A percentile compares a stretch with the other conserved stretches of the same genome.
Evolutionary conservation across 2,888 invertebrate species (phyloP).

Genomic region (Molorchus minor): DNA sequence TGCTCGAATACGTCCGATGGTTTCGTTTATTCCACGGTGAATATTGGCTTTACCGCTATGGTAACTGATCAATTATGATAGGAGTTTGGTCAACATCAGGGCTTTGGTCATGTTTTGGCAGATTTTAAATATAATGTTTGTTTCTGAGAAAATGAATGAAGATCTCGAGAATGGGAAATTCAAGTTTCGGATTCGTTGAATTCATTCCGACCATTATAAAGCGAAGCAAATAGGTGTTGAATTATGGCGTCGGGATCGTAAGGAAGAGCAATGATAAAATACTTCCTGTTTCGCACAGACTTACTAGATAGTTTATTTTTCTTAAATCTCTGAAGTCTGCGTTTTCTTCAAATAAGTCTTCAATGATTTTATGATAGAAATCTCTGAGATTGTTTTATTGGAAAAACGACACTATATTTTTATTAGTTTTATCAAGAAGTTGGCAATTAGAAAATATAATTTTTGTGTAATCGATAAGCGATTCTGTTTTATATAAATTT

Average conservation of each 20-base stretch:
- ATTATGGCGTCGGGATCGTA: neutral
- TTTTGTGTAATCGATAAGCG: neutral
- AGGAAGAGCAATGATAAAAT: neutral
- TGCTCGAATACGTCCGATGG: too few species aligned
- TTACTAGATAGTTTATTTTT: constrained; percentile 6
- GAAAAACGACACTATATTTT: constrained; percentile 4
- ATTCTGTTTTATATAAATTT: neutral
- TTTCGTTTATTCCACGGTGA: too few species aligned
- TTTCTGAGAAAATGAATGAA: neutral
- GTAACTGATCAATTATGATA: too few species aligned
- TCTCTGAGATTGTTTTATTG: constrained; percentile 2
- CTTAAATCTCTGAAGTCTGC: constrained; percentile 2
- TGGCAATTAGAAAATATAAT: neutral
- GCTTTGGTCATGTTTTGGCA: too few species aligned
- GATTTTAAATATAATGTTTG: neutral
- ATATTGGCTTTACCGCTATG: too few species aligned
- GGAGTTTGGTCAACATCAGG: too few species aligned
- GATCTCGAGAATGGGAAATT: too few species aligned
- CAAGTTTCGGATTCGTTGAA: too few species aligned
- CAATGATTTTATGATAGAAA: constrained; percentile 10
- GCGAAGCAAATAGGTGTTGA: too few species aligned
- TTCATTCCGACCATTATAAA: too few species aligned
- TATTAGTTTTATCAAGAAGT: neutral
- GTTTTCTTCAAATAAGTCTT: constrained; percentile 13
- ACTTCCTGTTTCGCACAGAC: neutral